Conservation (phyloP, 1,140 invertebrate species). For the Diprion similis region DNA sequence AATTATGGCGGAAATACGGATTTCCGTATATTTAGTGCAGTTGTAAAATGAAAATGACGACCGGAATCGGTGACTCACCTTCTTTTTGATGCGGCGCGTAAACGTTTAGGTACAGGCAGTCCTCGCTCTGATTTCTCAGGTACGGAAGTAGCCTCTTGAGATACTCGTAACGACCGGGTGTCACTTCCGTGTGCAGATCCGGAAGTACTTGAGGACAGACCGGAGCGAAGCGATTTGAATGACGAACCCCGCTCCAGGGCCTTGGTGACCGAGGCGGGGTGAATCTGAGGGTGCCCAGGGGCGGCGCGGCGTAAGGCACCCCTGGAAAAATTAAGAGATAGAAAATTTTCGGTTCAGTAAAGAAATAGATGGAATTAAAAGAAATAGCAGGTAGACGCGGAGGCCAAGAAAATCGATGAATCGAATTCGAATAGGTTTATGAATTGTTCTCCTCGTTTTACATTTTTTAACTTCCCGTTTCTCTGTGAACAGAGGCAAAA, state of each 20-base stretch:
- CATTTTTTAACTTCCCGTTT: no score
- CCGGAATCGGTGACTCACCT: slow-evolving; percentile 49
- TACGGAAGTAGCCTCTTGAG: slow-evolving; percentile 74
- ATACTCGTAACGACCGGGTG: slow-evolving; percentile 72
- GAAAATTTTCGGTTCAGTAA: no score
- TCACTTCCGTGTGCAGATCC: slow-evolving; percentile 65
- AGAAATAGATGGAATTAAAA: no score
- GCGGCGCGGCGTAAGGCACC: slow-evolving; percentile 92
- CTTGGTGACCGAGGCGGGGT: slow-evolving; percentile 82
- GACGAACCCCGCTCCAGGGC: slow-evolving; percentile 74
- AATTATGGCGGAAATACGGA: no score
- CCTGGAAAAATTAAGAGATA: slow-evolving; percentile 58
- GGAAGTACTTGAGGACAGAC: slow-evolving; percentile 86
- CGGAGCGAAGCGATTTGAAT: slow-evolving; percentile 77
- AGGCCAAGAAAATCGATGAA: no score
- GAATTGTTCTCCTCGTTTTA: no score
- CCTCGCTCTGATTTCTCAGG: slow-evolving; percentile 84
- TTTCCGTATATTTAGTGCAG: no score
- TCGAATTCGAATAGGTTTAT: no score
- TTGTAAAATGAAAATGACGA: neutral
- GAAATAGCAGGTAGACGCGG: no score
- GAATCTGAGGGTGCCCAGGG: slow-evolving; percentile 80
- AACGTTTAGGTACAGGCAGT: slow-evolving; percentile 93
- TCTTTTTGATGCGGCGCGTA: slow-evolving; percentile 82
- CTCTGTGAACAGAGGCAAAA: no score